These are phyloP conservation scores for Cantharis lateralis DNA, from an alignment of 2,888 invertebrate species.

Conservation along the genomic window DNA sequence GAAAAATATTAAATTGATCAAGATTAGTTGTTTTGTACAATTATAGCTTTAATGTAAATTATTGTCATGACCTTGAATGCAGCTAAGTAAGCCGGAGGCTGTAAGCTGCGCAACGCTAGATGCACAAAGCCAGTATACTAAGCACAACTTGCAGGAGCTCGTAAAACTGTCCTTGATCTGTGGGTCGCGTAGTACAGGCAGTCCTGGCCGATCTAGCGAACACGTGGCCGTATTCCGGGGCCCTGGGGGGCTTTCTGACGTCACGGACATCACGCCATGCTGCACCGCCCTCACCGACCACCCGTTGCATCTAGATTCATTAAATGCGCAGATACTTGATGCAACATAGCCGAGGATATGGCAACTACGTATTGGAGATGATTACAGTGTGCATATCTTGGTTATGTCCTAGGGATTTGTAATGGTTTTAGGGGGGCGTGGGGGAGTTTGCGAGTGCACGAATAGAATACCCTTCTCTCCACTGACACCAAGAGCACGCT, in stretches of 20 bases:
- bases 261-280: slow-evolving; percentile 54
- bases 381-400: slow-evolving; percentile 55
- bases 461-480: slow-evolving; percentile 41
- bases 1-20: slow-evolving; percentile 30
- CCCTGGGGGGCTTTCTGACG: slow-evolving; percentile 46
- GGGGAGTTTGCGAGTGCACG: slow-evolving; percentile 49
- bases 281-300: slow-evolving; percentile 47
- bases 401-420: slow-evolving; percentile 53
- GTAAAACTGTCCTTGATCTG: slow-evolving; percentile 59
- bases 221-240: slow-evolving; percentile 50
- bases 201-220: slow-evolving; percentile 46
- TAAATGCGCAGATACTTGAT: slow-evolving; percentile 54
- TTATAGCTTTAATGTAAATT: slow-evolving; percentile 46
- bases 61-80: slow-evolving; percentile 54
- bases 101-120: slow-evolving; percentile 45
- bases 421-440: slow-evolving; percentile 42
- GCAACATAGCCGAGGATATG: slow-evolving; percentile 52
- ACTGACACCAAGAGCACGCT: slow-evolving; percentile 47
- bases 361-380: slow-evolving; percentile 52
- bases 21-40: not conserved
- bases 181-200: slow-evolving; percentile 57
- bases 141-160: slow-evolving; percentile 53
- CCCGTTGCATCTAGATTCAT: slow-evolving; percentile 48
- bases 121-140: slow-evolving; percentile 45
- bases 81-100: slow-evolving; percentile 41